Percentiles rank a stretch among this genome's conserved stretches.
Conservation (phyloP, 2,797 vertebrate genomes). For the Tokudaia muenninki region DNA sequence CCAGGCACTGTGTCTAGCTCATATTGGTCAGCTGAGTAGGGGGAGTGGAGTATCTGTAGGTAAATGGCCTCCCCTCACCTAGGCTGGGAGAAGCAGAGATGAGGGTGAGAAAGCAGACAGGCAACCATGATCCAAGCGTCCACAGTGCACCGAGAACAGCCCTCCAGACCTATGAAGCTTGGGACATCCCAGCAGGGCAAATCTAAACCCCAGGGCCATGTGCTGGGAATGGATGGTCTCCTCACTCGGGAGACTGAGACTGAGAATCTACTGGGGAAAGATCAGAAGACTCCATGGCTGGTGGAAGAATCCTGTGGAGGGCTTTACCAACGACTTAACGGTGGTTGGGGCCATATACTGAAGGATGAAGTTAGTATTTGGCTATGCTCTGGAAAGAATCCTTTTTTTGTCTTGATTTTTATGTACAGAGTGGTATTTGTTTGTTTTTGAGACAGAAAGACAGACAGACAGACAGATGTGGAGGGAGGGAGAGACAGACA, state of each 20-base stretch:
- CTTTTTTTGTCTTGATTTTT: not conserved
- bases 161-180: not conserved
- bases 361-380: not conserved
- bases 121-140: accelerated
- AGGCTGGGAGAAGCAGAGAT: not conserved
- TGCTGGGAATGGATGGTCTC: not conserved
- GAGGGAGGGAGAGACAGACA: no score
- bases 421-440: not conserved
- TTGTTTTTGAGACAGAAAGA: not conserved
- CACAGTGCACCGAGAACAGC: accelerated
- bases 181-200: not conserved
- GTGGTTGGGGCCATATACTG: not conserved
- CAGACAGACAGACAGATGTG: not conserved
- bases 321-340: not conserved
- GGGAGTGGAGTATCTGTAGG: not conserved
- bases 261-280: not conserved
- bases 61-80: not conserved
- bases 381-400: not conserved
- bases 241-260: not conserved
- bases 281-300: not conserved
- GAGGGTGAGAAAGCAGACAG: not conserved
- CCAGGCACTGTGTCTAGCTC: not conserved
- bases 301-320: not conserved
- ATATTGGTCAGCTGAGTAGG: accelerated
- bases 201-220: not conserved